Base-by-base conservation (phyloP, 2,113 vertebrate genomes). In the Sylvilagus bachmani region DNA sequence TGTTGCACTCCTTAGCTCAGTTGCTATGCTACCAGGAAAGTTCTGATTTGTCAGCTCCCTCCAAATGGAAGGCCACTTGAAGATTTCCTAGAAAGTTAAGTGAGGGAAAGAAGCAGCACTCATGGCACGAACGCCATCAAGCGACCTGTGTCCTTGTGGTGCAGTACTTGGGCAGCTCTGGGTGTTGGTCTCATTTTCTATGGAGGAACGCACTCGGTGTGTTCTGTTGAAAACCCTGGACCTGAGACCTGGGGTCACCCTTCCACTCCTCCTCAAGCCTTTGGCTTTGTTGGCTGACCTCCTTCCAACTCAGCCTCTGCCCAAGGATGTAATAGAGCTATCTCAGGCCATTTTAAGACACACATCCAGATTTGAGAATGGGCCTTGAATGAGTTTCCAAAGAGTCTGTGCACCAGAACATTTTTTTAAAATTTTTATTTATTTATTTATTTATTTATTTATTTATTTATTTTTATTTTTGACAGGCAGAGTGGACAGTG, bases 221-320 rank as follows among this genome's bases (percentile, higher is more conserved):
- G 74, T 92, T 92, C 71, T 69, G 92, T 95, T n/a, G 16, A 85
- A 90, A 88, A 93, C 36, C 12, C 64, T 62, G 29, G 64, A 25
- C 79, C 85, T 0, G 6, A 79, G 91, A 93, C 84, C 74, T 89
- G 64, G 73, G 55, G n/a, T 86, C 79, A 89, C 75, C 66, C 55
- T 89, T 79, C 38, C 6, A 25, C 61, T 84, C 67, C 55, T 88
- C 24, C 44, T 93, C n/a, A 38, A 24, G 29, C 13, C 61, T 95
- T 93, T 91, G 78, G 44, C 70, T 89, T 87, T 96, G 91, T 78
- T 7, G 0, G 61, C 58, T 6, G 4, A 53, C 66, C 87, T 49
- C 61, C n/a, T 82, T 92, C 25, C 73, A 17, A 96, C 94, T 79
- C 44, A 90, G 93, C 61, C 2, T 88, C 44, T 19, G 51, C 17